These are phyloP conservation scores for Notamacropus eugenii DNA, from an alignment of 2,797 vertebrate species.

Conservation along the genomic window DNA sequence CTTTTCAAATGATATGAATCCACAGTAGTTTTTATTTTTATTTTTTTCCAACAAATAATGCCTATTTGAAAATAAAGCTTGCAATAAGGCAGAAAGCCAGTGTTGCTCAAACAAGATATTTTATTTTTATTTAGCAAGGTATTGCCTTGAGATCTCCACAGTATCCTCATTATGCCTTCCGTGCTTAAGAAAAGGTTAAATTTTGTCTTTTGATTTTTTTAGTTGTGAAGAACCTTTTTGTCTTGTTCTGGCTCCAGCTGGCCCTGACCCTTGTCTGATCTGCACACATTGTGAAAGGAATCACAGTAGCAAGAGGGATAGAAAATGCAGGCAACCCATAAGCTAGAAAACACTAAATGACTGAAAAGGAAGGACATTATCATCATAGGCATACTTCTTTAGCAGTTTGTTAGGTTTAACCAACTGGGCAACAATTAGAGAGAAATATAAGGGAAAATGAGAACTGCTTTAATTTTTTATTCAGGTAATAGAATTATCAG, in stretches of 20 bases:
- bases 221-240: neutral
- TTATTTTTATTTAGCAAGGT: neutral
- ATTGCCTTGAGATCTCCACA: neutral
- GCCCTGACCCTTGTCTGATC: neutral
- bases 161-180: neutral
- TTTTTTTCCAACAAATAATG: neutral
- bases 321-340: neutral
- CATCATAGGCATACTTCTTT: rapidly evolving
- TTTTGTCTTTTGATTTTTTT: neutral
- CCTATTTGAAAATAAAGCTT: neutral
- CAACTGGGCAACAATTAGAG: neutral
- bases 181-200: neutral
- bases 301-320: neutral
- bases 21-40: rapidly evolving
- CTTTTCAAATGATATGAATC: neutral
- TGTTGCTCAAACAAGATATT: neutral
- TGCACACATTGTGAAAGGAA: neutral
- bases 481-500: neutral
- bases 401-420: neutral
- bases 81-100: neutral
- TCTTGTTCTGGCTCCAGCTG: neutral
- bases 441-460: conserved; percentile 27
- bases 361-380: neutral
- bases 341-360: neutral
- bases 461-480: neutral